Evolutionary conservation across 2,797 vertebrate species (phyloP).

Genomic region (Micromesistius poutassou): DNA sequence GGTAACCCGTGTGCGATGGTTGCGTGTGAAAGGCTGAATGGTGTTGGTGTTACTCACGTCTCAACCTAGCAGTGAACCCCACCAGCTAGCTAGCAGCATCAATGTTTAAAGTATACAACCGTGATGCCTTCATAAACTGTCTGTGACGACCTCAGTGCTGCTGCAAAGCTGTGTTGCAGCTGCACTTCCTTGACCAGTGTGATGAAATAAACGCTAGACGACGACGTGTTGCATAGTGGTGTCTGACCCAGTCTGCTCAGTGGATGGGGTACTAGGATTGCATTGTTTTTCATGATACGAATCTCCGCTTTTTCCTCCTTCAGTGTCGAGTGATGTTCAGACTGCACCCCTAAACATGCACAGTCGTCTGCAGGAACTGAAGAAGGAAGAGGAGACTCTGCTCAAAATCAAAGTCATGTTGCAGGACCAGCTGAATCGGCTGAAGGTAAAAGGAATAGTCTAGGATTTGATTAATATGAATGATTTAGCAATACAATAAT

Average conservation of each 20-base stretch:
- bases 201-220: not conserved
- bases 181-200: not conserved
- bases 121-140: not conserved
- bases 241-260: not conserved
- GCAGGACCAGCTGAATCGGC: conserved; percentile 80
- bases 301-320: not conserved
- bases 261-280: not conserved
- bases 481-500: not conserved
- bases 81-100: not conserved
- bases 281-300: not conserved
- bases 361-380: conserved; percentile 81
- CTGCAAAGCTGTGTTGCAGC: not conserved
- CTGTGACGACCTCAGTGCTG: not conserved
- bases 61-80: not conserved
- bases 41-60: not conserved
- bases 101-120: not conserved
- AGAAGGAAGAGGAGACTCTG: conserved; percentile 83
- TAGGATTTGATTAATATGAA: not conserved
- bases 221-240: not conserved
- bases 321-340: conserved; percentile 68
- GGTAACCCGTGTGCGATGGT: not conserved
- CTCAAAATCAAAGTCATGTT: conserved; percentile 82
- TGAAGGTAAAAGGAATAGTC: conserved; percentile 65
- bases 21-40: not conserved
- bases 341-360: conserved; percentile 69